These are phyloP conservation scores for Pavo muticus DNA, from an alignment of 2,113 vertebrate genomes.

Conservation along the genomic window DNA sequence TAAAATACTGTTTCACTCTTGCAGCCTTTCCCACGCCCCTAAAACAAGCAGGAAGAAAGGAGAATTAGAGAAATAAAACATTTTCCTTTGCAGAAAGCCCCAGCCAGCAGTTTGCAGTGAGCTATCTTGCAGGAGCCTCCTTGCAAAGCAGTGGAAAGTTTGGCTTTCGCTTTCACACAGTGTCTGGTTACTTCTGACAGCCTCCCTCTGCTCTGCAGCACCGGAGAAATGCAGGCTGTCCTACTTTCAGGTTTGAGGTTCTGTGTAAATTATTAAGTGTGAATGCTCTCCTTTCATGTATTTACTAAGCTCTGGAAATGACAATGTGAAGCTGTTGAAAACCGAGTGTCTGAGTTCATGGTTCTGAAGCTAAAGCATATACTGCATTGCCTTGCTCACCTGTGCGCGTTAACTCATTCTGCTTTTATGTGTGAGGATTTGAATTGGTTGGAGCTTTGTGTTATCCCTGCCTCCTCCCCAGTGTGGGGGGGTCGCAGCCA, in stretches of 20 bases:
- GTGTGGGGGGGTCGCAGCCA: background rate
- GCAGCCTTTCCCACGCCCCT: background rate
- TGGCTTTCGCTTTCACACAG: background rate
- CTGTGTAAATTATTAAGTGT: constrained; percentile 22
- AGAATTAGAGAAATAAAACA: background rate
- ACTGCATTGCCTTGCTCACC: background rate
- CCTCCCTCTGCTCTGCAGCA: background rate
- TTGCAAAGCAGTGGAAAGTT: background rate
- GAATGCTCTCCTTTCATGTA: background rate
- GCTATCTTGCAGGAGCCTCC: background rate
- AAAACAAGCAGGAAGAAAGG: background rate
- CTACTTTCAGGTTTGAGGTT: constrained; percentile 36
- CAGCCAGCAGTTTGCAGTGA: fast-evolving
- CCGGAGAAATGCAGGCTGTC: background rate
- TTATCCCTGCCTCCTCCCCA: background rate
- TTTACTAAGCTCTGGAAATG: background rate
- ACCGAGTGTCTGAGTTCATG: background rate
- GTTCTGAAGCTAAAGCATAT: background rate
- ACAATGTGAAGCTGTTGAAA: background rate
- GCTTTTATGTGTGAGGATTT: background rate
- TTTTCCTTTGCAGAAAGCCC: background rate
- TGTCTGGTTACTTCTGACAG: background rate
- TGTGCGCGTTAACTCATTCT: background rate
- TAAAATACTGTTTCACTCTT: background rate
- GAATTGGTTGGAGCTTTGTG: background rate